Evolutionary conservation across 2,888 invertebrate species (phyloP).

Genomic region (Gymnocheta viridis): DNA sequence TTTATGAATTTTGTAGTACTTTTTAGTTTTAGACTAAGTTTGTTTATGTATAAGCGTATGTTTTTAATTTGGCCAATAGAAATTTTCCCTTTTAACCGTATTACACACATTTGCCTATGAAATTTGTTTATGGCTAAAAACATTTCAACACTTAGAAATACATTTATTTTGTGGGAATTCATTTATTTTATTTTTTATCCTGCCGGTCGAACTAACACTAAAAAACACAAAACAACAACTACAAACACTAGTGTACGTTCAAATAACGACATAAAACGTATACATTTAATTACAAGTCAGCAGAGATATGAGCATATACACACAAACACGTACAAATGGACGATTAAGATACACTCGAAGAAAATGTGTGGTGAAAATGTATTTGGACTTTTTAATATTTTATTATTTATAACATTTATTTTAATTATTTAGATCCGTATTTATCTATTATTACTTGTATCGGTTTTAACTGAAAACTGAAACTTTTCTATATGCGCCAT

Average conservation of each 20-base stretch:
- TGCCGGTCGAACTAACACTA: slow-evolving; percentile 5
- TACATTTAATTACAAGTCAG: slow-evolving; percentile 11
- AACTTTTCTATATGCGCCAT: not conserved
- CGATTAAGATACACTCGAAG: not conserved
- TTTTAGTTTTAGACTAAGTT: not conserved
- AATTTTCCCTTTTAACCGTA: slow-evolving; percentile 28
- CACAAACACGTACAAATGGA: not conserved
- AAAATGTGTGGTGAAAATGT: not conserved
- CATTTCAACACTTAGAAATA: slow-evolving; percentile 51
- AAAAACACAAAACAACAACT: not conserved
- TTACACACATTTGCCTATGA: slow-evolving; percentile 19
- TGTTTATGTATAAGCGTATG: not conserved
- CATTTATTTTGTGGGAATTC: slow-evolving; percentile 39
- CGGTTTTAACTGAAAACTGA: no score
- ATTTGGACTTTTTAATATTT: not conserved
- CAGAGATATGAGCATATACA: not conserved
- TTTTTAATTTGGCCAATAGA: slow-evolving; percentile 39
- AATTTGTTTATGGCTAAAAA: slow-evolving; percentile 45
- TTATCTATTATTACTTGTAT: no score
- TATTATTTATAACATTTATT: no score
- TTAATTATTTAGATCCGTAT: no score
- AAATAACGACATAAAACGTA: not conserved
- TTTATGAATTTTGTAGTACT: not conserved
- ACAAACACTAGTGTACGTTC: not conserved
- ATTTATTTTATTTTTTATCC: slow-evolving; percentile 19